These are phyloP conservation scores for Brachyalestes nurse DNA, from an alignment of 2,797 vertebrate genomes.

Conservation along the genomic window DNA sequence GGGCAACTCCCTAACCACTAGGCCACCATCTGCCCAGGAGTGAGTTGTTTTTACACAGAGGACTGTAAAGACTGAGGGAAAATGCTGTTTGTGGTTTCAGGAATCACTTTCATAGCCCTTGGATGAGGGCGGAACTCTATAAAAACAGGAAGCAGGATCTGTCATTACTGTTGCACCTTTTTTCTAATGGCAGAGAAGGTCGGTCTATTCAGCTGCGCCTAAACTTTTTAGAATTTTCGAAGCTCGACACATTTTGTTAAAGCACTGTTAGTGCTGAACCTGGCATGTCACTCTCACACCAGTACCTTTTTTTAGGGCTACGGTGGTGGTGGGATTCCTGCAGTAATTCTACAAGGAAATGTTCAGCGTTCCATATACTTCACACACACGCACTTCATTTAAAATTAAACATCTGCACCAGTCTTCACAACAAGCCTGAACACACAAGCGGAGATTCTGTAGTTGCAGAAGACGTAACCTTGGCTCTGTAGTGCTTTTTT, in stretches of 20 bases:
- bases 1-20: too few species aligned
- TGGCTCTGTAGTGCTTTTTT: neutral
- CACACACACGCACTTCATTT: slow-evolving; percentile 54
- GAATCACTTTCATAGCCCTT: neutral
- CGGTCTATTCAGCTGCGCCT: slow-evolving; percentile 30
- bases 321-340: slow-evolving; percentile 7
- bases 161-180: neutral
- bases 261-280: slow-evolving; percentile 54
- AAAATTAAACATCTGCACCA: slow-evolving; percentile 57
- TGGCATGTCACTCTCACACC: slow-evolving; percentile 29
- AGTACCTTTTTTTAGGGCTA: slow-evolving; percentile 6
- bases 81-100: neutral
- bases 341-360: slow-evolving; percentile 62
- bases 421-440: neutral
- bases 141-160: neutral
- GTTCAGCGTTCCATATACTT: slow-evolving; percentile 39
- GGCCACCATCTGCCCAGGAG: neutral
- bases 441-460: neutral
- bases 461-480: neutral
- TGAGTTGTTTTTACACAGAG: neutral
- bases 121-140: slow-evolving; percentile 1
- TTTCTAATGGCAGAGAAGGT: neutral
- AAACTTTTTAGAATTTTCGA: slow-evolving; percentile 48
- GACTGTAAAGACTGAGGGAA: neutral
- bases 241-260: slow-evolving; percentile 48